Evolutionary conservation across 1,140 invertebrate genomes (phyloP).

Genomic region (Monomorium pharaonis): DNA sequence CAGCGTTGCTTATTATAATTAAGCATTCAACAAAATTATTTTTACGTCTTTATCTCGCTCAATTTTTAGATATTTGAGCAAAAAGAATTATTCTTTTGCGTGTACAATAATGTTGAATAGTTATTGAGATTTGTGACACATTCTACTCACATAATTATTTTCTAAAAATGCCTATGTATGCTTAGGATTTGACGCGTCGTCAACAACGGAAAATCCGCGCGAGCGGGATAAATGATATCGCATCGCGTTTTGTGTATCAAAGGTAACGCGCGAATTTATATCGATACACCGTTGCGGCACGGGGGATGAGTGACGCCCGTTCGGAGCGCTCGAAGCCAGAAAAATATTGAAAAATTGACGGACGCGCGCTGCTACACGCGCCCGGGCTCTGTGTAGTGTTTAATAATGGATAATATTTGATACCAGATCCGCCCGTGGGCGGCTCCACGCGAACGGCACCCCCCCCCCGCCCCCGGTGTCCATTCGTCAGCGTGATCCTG

Average conservation of each 20-base stretch:
- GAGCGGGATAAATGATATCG: slow-evolving; percentile 25
- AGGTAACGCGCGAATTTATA: slow-evolving; percentile 41
- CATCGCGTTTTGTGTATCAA: slow-evolving; percentile 14
- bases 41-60: no score
- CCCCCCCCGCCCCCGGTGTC: background rate
- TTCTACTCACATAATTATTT: background rate
- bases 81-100: no score
- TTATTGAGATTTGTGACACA: background rate
- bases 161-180: slow-evolving; percentile 14
- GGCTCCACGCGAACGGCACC: background rate
- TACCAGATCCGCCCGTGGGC: slow-evolving; percentile 33
- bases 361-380: slow-evolving; percentile 1
- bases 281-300: background rate
- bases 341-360: slow-evolving; percentile 58
- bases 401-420: slow-evolving; percentile 61
- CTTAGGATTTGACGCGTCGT: background rate
- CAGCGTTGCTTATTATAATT: no score
- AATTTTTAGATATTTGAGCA: no score
- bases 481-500: slow-evolving; percentile 29
- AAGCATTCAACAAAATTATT: no score
- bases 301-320: slow-evolving; percentile 21
- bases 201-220: background rate
- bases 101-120: background rate
- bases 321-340: slow-evolving; percentile 25
- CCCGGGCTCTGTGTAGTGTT: slow-evolving; percentile 42